Percentiles rank a stretch among this genome's conserved stretches.
phyloP scores from a whole-genome alignment of 2,888 invertebrate species.

The Limnephilus rhombicus region DNA sequence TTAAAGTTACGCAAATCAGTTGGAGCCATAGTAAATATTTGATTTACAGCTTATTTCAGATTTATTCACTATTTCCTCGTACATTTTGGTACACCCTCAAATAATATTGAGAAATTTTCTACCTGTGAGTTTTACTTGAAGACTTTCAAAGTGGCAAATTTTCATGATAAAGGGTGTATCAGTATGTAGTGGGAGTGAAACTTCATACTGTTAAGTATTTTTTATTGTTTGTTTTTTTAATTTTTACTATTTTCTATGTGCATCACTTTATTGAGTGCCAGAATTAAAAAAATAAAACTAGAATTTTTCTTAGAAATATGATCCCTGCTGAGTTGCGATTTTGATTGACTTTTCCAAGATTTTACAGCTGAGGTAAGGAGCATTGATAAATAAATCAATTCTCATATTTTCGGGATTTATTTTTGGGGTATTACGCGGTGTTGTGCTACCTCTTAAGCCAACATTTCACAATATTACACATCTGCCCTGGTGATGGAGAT shows the following conservation, averaged over 20 bases:
- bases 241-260: neutral
- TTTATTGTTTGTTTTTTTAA: slow-evolving; percentile 31
- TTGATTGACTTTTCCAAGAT: neutral
- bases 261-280: neutral
- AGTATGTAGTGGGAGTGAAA: slow-evolving; percentile 11
- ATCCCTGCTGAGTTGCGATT: neutral
- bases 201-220: slow-evolving; percentile 38
- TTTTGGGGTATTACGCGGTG: neutral
- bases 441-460: no score
- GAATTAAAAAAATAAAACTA: neutral
- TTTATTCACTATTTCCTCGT: neutral
- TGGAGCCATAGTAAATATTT: neutral
- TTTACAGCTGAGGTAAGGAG: neutral
- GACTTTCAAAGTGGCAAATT: neutral
- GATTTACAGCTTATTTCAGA: slow-evolving; percentile 13
- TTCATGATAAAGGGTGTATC: neutral
- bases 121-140: neutral
- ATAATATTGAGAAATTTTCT: neutral
- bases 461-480: no score
- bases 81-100: neutral
- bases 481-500: no score
- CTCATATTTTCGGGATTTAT: neutral
- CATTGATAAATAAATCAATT: neutral
- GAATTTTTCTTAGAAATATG: neutral
- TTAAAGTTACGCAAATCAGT: neutral